These are phyloP conservation scores for Linepithema humile DNA, from an alignment of 1,140 invertebrate species.

Conservation along the genomic window DNA sequence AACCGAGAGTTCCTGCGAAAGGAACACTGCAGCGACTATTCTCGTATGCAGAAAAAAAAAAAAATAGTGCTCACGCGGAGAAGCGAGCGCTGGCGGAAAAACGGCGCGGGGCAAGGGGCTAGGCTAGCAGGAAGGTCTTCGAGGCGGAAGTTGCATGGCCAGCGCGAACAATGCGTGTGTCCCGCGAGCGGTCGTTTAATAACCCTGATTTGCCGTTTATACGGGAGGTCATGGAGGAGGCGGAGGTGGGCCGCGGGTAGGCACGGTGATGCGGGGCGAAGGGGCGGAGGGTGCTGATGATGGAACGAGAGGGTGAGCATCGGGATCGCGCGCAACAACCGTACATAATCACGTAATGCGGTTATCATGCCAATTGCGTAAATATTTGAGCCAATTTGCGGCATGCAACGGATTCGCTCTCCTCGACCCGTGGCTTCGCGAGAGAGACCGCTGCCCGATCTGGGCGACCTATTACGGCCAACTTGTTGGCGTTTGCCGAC, in stretches of 20 bases:
- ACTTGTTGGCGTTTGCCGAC: constrained; percentile 68
- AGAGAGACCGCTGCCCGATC: constrained; percentile 63
- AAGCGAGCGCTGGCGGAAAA: constrained; percentile 31
- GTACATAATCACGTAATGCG: constrained; percentile 82
- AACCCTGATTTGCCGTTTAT: constrained; percentile 76
- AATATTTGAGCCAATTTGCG: constrained; percentile 83
- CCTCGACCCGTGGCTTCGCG: constrained; percentile 59
- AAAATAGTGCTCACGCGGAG: neutral
- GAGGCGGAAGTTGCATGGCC: constrained; percentile 71
- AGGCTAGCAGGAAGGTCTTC: constrained; percentile 59
- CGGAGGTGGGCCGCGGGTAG: constrained; percentile 16
- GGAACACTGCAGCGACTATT: neutral
- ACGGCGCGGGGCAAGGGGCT: neutral
- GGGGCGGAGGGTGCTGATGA: constrained; percentile 67
- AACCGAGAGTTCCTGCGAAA: neutral
- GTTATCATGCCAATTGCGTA: constrained; percentile 84
- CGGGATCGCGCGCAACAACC: constrained; percentile 79
- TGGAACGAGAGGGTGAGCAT: constrained; percentile 73
- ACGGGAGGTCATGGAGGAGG: constrained; percentile 66
- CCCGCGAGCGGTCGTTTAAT: constrained; percentile 75
- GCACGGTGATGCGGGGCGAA: constrained; percentile 22
- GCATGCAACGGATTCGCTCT: constrained; percentile 78
- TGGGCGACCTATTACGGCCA: constrained; percentile 68
- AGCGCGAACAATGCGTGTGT: constrained; percentile 63
- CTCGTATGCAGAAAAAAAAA: neutral